Evolutionary conservation across 2,888 invertebrate species (phyloP).

Genomic region (Seladonia tumulorum): DNA sequence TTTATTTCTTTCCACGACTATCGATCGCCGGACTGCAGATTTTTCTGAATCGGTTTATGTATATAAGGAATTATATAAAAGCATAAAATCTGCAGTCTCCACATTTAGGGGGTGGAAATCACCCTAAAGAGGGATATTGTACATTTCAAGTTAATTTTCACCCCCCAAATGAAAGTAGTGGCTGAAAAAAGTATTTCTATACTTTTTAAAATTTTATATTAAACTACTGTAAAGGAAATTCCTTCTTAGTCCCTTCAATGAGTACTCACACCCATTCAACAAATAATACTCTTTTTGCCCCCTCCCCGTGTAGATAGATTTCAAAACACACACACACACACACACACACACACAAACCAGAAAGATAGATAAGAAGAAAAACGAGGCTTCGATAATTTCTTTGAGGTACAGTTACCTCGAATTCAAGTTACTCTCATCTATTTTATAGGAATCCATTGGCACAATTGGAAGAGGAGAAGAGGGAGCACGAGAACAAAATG

Average conservation of each 20-base stretch:
- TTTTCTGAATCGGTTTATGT: background rate
- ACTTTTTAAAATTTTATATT: background rate
- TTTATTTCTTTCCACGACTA: background rate
- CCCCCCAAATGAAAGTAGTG: background rate
- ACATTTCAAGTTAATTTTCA: background rate
- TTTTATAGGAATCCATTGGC: conserved; percentile 96
- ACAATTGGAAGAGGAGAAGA: conserved; percentile 99
- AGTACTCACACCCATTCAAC: background rate
- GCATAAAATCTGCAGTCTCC: background rate
- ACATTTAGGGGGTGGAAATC: background rate
- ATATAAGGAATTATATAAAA: too few species aligned
- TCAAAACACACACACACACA: background rate
- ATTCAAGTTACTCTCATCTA: background rate
- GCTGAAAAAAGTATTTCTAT: background rate
- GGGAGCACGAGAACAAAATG: conserved; percentile 98
- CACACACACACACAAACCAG: background rate
- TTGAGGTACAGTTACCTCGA: background rate
- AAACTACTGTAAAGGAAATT: background rate
- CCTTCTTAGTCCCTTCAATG: conserved; percentile 20
- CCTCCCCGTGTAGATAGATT: conserved; percentile 41
- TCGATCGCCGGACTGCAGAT: background rate
- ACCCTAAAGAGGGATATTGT: background rate
- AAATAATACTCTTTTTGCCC: background rate
- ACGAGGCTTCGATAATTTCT: conserved; percentile 3
- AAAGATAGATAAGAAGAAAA: conserved; percentile 5